phyloP scores from a whole-genome alignment of 2,797 vertebrate genomes.

The Spinibarbus caldwelli region DNA sequence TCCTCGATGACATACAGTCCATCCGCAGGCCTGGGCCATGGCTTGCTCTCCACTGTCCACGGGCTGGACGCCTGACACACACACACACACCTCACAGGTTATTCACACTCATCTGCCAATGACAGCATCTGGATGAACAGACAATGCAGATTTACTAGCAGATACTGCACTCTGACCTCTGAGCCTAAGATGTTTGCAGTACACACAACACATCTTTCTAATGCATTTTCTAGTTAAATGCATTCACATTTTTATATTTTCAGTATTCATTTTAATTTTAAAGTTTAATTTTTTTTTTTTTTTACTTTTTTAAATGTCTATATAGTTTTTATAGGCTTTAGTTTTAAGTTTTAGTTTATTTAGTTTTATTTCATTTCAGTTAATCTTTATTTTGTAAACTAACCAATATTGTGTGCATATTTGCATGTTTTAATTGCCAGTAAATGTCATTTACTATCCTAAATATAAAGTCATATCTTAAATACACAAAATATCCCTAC shows the following conservation, averaged over 20 bases:
- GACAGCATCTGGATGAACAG: not conserved
- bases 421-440: not conserved
- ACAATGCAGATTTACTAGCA: not conserved
- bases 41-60: slow-evolving; percentile 73
- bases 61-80: slow-evolving; percentile 71
- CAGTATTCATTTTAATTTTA: not conserved
- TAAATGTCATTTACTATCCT: not conserved
- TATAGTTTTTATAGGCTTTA: not conserved
- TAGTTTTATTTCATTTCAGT: not conserved
- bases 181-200: not conserved
- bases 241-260: not conserved
- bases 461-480: no score
- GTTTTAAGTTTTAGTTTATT: not conserved
- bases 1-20: slow-evolving; percentile 73
- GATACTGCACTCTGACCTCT: not conserved
- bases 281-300: not conserved
- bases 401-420: not conserved
- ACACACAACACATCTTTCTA: not conserved
- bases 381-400: not conserved
- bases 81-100: not conserved
- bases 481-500: no score
- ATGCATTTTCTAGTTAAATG: not conserved
- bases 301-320: not conserved
- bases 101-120: not conserved
- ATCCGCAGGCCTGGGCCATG: slow-evolving; percentile 64